Percentiles rank a stretch among this genome's conserved stretches.
Conservation (phyloP, 1,140 invertebrate species). For the Camponotus floridanus region DNA sequence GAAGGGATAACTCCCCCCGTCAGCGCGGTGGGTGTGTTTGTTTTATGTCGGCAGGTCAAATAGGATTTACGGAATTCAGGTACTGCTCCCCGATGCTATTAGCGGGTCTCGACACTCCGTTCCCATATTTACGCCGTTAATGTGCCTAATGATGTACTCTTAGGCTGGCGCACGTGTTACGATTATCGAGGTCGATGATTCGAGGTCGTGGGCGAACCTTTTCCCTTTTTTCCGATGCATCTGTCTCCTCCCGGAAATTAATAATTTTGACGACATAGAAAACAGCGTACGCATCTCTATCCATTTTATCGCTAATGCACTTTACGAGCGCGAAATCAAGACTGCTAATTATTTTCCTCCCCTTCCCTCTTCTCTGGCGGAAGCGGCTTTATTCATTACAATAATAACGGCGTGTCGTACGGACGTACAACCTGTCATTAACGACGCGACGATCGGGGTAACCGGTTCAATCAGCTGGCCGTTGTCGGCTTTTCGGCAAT, state of each 20-base stretch:
- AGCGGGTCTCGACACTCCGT: conserved; percentile 42
- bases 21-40: conserved; percentile 78
- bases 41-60: conserved; percentile 82
- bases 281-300: conserved; percentile 28
- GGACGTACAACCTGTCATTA: conserved; percentile 68
- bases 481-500: conserved; percentile 42
- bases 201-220: conserved; percentile 22
- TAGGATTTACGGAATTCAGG: conserved; percentile 80
- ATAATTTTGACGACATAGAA: conserved; percentile 49
- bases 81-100: conserved; percentile 44
- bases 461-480: conserved; percentile 29
- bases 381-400: conserved; percentile 73
- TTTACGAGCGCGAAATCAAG: conserved; percentile 68
- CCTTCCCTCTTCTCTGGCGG: conserved; percentile 39
- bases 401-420: conserved; percentile 70
- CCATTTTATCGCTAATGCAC: conserved; percentile 32
- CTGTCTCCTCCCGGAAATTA: conserved; percentile 18
- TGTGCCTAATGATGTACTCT: conserved; percentile 46
- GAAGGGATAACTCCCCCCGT: conserved; percentile 41
- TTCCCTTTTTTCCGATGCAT: background rate
- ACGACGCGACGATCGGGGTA: conserved; percentile 51
- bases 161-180: conserved; percentile 18
- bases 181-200: background rate
- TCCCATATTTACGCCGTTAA: conserved; percentile 55
- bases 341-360: conserved; percentile 60